Evolutionary conservation across 1,140 invertebrate genomes (phyloP).

Genomic region (Lepidostoma basale): DNA sequence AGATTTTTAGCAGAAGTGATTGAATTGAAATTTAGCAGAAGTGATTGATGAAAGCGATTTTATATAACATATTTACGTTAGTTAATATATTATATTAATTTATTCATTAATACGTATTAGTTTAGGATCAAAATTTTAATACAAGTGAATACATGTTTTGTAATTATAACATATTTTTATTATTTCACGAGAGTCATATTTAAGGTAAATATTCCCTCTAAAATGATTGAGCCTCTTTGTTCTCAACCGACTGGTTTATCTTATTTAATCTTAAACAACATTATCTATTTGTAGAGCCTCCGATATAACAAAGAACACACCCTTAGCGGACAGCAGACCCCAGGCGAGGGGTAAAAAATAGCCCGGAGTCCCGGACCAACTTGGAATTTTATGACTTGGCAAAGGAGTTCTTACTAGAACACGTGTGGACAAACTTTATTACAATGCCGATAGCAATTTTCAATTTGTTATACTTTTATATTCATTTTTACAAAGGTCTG

Average conservation of each 20-base stretch:
- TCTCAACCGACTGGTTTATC: conserved; percentile 28
- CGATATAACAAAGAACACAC: background rate
- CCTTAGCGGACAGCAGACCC: background rate
- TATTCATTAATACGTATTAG: no score
- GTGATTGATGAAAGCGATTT: no score
- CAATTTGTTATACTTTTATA: background rate
- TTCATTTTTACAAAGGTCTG: conserved; percentile 2
- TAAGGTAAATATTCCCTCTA: no score
- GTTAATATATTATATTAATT: no score
- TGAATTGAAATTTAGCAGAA: no score
- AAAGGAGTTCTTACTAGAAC: conserved; percentile 15
- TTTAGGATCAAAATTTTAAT: no score
- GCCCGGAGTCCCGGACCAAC: background rate
- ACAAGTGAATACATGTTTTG: no score
- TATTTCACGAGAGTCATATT: no score
- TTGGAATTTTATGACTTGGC: conserved; percentile 19
- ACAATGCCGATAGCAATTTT: conserved; percentile 3
- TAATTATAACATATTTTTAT: no score
- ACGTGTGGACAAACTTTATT: conserved; percentile 22
- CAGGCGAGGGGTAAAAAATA: background rate
- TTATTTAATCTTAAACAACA: conserved; percentile 45
- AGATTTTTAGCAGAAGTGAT: no score
- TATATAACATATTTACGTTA: no score
- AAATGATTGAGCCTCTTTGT: no score
- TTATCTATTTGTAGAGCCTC: conserved; percentile 24